phyloP scores from a whole-genome alignment of 2,113 vertebrate species.

The Erythrolamprus reginae region DNA sequence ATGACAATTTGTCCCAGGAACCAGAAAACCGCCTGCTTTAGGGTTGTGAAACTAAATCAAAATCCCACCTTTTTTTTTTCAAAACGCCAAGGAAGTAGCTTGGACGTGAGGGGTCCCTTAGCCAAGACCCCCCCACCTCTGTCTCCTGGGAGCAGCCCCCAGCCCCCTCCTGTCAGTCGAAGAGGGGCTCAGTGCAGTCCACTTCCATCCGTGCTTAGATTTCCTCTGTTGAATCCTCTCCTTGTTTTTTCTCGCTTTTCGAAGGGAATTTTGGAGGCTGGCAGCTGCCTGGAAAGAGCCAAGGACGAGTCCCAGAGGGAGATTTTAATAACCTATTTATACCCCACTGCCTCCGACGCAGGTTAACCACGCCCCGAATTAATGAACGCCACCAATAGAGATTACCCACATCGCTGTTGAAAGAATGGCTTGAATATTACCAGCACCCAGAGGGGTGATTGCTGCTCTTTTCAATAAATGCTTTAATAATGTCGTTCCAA shows the following conservation, averaged over 20 bases:
- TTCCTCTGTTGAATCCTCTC: neutral
- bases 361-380: neutral
- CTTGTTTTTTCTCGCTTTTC: neutral
- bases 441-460: neutral
- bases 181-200: neutral
- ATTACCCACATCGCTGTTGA: neutral
- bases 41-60: neutral
- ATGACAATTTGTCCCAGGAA: neutral
- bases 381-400: neutral
- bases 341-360: neutral
- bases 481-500: neutral
- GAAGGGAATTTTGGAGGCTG: neutral
- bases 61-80: neutral
- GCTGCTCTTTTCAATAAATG: neutral
- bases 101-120: too few relatives aligned
- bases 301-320: neutral
- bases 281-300: neutral
- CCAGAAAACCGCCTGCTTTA: neutral
- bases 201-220: neutral
- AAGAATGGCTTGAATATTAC: neutral
- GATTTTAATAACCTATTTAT: neutral
- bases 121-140: too few relatives aligned
- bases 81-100: neutral
- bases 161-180: neutral
- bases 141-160: neutral